Evolutionary conservation across 1,140 invertebrate genomes (phyloP).

Genomic region (Bombus superbus): DNA sequence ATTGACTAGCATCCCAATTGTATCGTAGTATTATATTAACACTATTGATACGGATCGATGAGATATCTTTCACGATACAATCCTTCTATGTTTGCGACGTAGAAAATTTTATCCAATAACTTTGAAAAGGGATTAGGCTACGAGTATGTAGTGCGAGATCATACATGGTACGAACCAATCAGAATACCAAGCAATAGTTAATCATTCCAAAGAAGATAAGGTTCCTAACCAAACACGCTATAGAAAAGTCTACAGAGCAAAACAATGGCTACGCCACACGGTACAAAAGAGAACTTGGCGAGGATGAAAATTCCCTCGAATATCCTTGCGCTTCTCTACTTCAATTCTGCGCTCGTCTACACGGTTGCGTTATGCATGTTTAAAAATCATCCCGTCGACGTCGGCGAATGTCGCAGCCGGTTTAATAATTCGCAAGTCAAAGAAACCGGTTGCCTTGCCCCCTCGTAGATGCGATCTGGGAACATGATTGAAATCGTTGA

Average conservation of each 20-base stretch:
- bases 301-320: constrained; percentile 10
- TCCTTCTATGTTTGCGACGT: no score
- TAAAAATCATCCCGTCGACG: constrained; percentile 18
- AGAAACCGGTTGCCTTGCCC: background rate
- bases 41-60: no score
- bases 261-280: background rate
- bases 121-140: background rate
- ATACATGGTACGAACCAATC: no score
- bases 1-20: no score
- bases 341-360: background rate
- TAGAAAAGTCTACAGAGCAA: background rate
- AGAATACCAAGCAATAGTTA: background rate
- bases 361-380: constrained; percentile 24
- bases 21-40: background rate
- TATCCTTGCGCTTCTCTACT: background rate
- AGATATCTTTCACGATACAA: no score
- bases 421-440: constrained; percentile 47
- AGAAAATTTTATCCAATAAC: background rate
- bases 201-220: background rate
- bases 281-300: constrained; percentile 24
- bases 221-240: background rate
- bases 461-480: background rate
- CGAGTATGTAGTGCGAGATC: no score
- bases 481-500: constrained; percentile 39
- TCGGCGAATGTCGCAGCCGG: constrained; percentile 20